A percentile compares a stretch with the other conserved stretches of the same genome.
Conservation (phyloP, 2,113 vertebrate genomes). For the Copsychus sechellarum region DNA sequence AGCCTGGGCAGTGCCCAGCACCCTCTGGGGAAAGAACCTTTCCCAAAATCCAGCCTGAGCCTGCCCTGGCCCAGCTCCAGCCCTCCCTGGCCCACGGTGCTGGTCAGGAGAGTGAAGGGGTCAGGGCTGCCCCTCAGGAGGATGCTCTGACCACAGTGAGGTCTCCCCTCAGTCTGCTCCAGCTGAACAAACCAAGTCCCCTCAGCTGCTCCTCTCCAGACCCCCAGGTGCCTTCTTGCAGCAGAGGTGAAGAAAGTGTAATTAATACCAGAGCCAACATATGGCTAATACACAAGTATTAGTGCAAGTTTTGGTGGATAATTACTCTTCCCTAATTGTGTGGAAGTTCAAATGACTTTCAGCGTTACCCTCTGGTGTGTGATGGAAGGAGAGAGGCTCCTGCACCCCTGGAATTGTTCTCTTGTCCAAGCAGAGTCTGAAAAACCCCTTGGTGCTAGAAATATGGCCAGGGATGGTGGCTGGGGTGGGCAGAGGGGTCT, state of each 20-base stretch:
- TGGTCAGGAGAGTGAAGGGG: too few relatives aligned
- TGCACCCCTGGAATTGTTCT: fast-evolving
- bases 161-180: too few relatives aligned
- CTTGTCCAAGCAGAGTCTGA: not conserved
- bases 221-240: not conserved
- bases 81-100: too few relatives aligned
- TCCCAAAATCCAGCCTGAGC: not conserved
- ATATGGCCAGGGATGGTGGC: fast-evolving
- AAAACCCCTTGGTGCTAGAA: not conserved
- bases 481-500: fast-evolving
- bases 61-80: not conserved
- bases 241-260: not conserved
- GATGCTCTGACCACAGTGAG: too few relatives aligned
- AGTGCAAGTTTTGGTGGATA: not conserved
- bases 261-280: not conserved
- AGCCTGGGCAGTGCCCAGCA: not conserved
- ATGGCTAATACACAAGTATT: fast-evolving
- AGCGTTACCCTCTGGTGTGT: fast-evolving
- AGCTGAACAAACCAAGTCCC: not conserved
- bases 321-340: not conserved
- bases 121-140: too few relatives aligned
- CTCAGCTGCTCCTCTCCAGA: not conserved
- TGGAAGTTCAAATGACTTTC: not conserved
- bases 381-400: not conserved
- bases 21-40: not conserved